Conservation (phyloP, 2,888 invertebrate genomes). For the Maniola hyperantus region DNA sequence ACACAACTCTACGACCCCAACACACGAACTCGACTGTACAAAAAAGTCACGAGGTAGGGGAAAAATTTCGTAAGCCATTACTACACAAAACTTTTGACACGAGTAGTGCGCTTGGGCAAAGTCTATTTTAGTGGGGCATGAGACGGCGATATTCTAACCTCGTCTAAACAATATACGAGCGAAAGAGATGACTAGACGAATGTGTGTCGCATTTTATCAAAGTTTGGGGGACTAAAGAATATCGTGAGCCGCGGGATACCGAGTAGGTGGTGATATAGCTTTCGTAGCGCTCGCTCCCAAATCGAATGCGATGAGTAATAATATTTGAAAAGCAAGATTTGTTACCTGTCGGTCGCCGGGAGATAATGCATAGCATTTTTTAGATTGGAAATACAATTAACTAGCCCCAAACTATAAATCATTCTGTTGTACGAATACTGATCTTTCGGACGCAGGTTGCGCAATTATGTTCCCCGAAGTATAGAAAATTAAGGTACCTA, state of each 20-base stretch:
- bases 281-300: conserved; percentile 79
- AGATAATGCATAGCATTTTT: conserved; percentile 77
- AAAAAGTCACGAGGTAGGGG: conserved; percentile 80
- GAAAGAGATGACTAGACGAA: conserved; percentile 71
- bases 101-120: conserved; percentile 82
- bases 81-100: conserved; percentile 82
- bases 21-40: conserved; percentile 74
- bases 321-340: conserved; percentile 82
- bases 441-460: conserved; percentile 69
- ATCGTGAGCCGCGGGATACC: conserved; percentile 76
- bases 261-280: conserved; percentile 83
- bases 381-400: conserved; percentile 80
- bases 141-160: conserved; percentile 64
- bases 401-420: conserved; percentile 73
- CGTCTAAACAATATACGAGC: conserved; percentile 59
- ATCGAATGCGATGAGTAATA: conserved; percentile 82
- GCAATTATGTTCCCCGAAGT: conserved; percentile 70
- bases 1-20: conserved; percentile 78
- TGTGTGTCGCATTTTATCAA: conserved; percentile 79
- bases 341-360: conserved; percentile 78
- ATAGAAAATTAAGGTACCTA: conserved; percentile 47
- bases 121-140: conserved; percentile 79
- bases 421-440: conserved; percentile 61
- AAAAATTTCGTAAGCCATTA: conserved; percentile 82
- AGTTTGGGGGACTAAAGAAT: conserved; percentile 78